Base-by-base conservation (phyloP, 2,797 vertebrate genomes). In the Falco rusticolus region DNA sequence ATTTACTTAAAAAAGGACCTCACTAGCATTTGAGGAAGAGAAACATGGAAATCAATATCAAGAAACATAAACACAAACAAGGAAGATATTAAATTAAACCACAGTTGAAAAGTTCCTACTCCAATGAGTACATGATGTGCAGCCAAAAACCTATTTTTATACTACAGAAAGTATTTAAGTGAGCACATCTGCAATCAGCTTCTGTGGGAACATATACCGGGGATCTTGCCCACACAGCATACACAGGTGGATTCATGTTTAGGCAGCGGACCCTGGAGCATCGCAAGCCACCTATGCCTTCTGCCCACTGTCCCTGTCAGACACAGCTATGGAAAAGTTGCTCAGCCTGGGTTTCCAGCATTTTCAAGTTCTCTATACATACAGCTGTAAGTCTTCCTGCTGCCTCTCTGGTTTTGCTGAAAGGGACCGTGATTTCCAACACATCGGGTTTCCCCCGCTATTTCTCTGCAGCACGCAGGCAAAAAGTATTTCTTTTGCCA, bases 131-230 rank as follows among this genome's bases (percentile, higher is more conserved):
- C 94, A 95, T 34, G 94, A 83, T 89, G 89, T 96, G 79, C 90
- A 93, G 95, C 93, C 92, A 96, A 95, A 95, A 93, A 22, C 85
- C 87, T 96, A 96, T 96, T 97, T 96, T 96, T 96, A 94, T 88
- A 92, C 92, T 75, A 87, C 84, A 95, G 70, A 86, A 92, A 87
- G 78, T 37, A 95, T 91, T 92, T 89, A 89, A 95, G 75, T 75
- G 90, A 94, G 78, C 78, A 96, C 90, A 95, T 96, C 81, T 96
- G 94, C 89, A 91, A 34, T 72, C 72, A 54, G 79, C 79, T 89
- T 84, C 89, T 91, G 84, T 84, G 82, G 89, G 88, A 94, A 87
- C 82, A 31, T 76, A 87, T 41, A 91, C 20, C 0, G 3, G 45
- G 29, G 39, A 45, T 39, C 87, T 28, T 1, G 29, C 13, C 80